phyloP scores from a whole-genome alignment of 2,113 vertebrate genomes.

The Dipodomys ordii region DNA sequence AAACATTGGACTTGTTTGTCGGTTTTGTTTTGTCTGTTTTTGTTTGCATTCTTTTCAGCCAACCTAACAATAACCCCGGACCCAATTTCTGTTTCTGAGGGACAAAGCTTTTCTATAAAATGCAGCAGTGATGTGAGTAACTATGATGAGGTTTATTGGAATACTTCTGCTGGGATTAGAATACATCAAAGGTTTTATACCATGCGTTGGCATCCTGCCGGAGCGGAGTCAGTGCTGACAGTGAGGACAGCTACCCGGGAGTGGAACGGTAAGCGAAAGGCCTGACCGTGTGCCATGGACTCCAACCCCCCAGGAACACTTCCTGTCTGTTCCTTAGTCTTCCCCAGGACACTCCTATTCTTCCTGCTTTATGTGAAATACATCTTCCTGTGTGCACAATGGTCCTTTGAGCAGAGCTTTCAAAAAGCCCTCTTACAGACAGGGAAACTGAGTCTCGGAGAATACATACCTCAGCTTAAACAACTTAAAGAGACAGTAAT shows the following conservation, averaged over 20 bases:
- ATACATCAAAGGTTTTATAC: conserved; percentile 71
- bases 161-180: conserved; percentile 79
- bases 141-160: conserved; percentile 84
- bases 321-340: accelerated
- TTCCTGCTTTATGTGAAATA: neutral
- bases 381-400: neutral
- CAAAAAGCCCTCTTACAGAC: neutral
- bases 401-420: neutral
- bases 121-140: conserved; percentile 83
- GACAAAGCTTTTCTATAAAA: conserved; percentile 75
- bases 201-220: neutral
- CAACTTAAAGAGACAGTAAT: neutral
- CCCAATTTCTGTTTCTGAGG: conserved; percentile 81
- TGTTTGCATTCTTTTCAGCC: conserved; percentile 81
- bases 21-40: conserved; percentile 72
- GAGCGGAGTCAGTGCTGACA: conserved; percentile 69
- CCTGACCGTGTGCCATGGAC: accelerated
- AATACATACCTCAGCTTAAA: neutral
- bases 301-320: too few relatives aligned
- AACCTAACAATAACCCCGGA: conserved; percentile 75
- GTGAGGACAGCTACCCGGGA: conserved; percentile 72
- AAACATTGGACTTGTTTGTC: conserved; percentile 58
- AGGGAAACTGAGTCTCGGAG: neutral
- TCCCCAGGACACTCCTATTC: accelerated
- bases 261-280: conserved; percentile 85